Evolutionary conservation across 2,113 vertebrate genomes (phyloP), one percentile per base, ranked within the genome.

Genomic region (Gallinago media): DNA sequence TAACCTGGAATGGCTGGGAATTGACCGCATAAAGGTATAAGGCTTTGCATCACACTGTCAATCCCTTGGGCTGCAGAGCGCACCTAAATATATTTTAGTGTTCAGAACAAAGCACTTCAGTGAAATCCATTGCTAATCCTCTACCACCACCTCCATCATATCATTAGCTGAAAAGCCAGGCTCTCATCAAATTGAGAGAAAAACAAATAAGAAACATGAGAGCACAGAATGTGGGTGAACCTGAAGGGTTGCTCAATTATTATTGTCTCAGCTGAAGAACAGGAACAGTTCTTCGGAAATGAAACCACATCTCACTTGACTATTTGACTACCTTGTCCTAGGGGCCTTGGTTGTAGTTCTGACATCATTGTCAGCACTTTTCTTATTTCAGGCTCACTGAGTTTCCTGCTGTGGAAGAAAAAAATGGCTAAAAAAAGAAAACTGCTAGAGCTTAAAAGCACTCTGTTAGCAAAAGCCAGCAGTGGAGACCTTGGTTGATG

Each of bases 391-490:
- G 44, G 36, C 61, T 89, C 71, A 70, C 49, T 71, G 68, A 83
- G 34, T 81, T 92, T 96, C 96, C 80, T 95, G 76, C 74, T 96
- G 80, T 92, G 72, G 62, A 85, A 86, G 61, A 86, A 89, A 71
- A 71, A 66, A 49, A 8, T 27, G n/a, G 32, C 88, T 96, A 93
- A 96, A 97, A 97, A 96, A 97, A 80, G 82, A 96, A 96, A 91
- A 59, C 82, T 93, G 47, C 72, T 74, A 84, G 55, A 84, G 82
- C 79, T 97, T 96, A 92, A 96, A 97, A 97, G 92, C 93, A 89
- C 68, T 80, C 93, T 74, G 78, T 90, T 96, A 94, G 83, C 78
- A 94, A 88, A 92, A 96, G 47, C 34, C 75, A 95, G 85, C 63
- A 83, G 46, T 83, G 50, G 61, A 92, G 90, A 76, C 90, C 52